phyloP scores from a whole-genome alignment of 92 coral and sea anemone species.

The Desmophyllum pertusum region DNA sequence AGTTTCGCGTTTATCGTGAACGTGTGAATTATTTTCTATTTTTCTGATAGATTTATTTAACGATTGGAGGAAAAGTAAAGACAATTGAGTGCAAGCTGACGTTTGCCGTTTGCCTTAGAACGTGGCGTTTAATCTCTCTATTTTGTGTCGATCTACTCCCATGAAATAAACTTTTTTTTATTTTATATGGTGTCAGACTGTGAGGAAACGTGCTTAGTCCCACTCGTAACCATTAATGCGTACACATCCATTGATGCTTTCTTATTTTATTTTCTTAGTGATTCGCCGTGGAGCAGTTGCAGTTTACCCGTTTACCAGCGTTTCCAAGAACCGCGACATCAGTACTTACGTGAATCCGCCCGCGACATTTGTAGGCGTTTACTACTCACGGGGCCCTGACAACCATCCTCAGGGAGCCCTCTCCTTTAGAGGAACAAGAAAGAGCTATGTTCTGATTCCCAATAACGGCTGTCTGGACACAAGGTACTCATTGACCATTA shows the following conservation, averaged over 20 bases:
- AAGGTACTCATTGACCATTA: constrained; percentile 57
- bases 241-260: not conserved
- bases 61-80: no score
- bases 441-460: constrained; percentile 71
- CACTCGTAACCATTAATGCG: no score
- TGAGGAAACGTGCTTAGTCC: no score
- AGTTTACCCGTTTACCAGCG: constrained; percentile 47
- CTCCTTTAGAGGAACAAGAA: constrained; percentile 56
- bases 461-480: constrained; percentile 70
- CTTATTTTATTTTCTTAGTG: constrained; percentile 28
- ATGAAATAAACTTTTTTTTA: no score
- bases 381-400: constrained; percentile 58
- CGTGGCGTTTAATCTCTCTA: no score
- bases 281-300: constrained; percentile 58
- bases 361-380: constrained; percentile 51
- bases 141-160: no score
- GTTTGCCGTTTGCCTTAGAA: no score
- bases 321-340: constrained; percentile 54
- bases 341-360: constrained; percentile 55
- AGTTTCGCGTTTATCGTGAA: no score
- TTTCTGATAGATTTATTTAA: no score
- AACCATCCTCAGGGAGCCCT: constrained; percentile 59
- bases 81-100: no score
- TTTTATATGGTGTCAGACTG: no score
- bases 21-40: no score